A percentile compares a stretch with the other conserved stretches of the same genome.
Conservation (phyloP, 2,888 invertebrate genomes). For the Stratiomys singularior region DNA sequence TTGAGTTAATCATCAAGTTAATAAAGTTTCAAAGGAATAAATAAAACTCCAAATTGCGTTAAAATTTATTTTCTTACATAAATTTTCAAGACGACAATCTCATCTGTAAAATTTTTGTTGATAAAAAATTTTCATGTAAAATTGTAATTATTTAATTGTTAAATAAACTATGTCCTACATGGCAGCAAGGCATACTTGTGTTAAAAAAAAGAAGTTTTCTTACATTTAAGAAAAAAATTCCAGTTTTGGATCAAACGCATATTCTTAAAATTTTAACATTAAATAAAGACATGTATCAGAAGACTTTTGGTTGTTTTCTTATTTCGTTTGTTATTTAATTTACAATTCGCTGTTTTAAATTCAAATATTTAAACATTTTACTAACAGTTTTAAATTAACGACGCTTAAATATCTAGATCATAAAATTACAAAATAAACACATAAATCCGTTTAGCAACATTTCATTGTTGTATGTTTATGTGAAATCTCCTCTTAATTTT, state of each 20-base stretch:
- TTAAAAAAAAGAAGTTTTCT: conserved; percentile 15
- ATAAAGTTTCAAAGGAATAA: too few relatives aligned
- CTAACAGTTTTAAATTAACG: conserved; percentile 40
- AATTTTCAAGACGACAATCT: background rate
- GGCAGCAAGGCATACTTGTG: conserved; percentile 40
- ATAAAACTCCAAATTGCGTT: conserved; percentile 1
- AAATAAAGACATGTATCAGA: conserved; percentile 9
- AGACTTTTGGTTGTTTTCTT: conserved; percentile 22
- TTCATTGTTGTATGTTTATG: background rate
- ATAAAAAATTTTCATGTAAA: conserved; percentile 4
- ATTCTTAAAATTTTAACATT: conserved; percentile 5
- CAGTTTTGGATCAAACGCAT: background rate
- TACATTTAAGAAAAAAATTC: background rate
- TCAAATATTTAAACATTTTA: conserved; percentile 16
- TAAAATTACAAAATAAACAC: conserved; percentile 26
- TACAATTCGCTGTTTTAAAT: conserved; percentile 1
- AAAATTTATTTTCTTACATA: conserved; percentile 35
- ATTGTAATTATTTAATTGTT: conserved; percentile 12
- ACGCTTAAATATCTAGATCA: conserved; percentile 36
- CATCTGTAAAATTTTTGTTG: background rate
- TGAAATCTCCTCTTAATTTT: background rate
- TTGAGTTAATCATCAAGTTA: too few relatives aligned
- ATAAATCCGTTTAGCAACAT: conserved; percentile 40
- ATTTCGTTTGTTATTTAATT: background rate
- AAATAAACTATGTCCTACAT: conserved; percentile 41